Base-by-base conservation (phyloP, 2,797 vertebrate species). In the Poeciliopsis presidionis region DNA sequence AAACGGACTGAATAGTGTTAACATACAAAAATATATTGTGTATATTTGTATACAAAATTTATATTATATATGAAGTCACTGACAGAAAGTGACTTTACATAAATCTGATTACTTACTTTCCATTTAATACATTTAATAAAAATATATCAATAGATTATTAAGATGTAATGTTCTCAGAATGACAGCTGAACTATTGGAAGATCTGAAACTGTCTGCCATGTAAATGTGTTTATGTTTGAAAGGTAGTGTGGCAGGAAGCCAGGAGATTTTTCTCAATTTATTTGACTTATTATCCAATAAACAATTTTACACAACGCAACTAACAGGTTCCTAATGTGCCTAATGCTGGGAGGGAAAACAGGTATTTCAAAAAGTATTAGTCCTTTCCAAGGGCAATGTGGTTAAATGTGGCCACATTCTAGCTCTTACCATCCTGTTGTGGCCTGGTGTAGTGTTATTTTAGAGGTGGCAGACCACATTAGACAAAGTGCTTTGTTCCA, bases 401-500 rank as follows among this genome's bases (percentile, higher is more conserved):
- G 73, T 75, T 46, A 75, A 43, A 55, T 79, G 82, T 76, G 67
- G 80, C 81, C 33, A 25, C 76, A 69, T 76, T 85, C 73, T 80
- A 81, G 79, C 76, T n/a, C 78, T 82, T 72, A 65, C 84, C 67
- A 46, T 80, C 84, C 89, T 49, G 74, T 84, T 43, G 74, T 45
- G 83, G 81, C 70, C 76, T 86, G 69, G 72, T 57, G 59, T 75
- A 80, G 79, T 89, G 84, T 86, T 88, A 89, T 91, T 93, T 88
- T 84, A 76, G 81, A 91, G 86, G 75, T 57, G 69, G 75, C 71
- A n/a, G 77, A 84, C 81, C 84, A 83, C 73, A 74, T 81, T 82
- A 88, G 72, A 86, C 74, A 14, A 67, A 84, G 87, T 83, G 85
- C 86, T 92, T 91, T 86, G 88, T 89, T 93, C 89, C 88, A 93